phyloP scores from a whole-genome alignment of 2,113 vertebrate species.

The Engystomops pustulosus region DNA sequence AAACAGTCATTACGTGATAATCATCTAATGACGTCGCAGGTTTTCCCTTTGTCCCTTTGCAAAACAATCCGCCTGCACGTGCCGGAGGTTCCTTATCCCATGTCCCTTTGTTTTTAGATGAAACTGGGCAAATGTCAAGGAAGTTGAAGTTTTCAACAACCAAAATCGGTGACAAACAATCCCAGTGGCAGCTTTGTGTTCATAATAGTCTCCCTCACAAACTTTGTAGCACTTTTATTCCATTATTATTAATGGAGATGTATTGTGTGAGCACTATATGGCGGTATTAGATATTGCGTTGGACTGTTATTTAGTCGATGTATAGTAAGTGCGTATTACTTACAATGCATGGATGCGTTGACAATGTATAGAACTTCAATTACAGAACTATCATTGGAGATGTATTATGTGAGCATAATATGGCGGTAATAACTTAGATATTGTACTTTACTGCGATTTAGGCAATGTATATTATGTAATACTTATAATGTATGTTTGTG shows the following conservation, averaged over 20 bases:
- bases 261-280: neutral
- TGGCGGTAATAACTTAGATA: too few species aligned
- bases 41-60: neutral
- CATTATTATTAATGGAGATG: neutral
- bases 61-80: slow-evolving; percentile 2
- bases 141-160: neutral
- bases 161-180: neutral
- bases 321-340: too few species aligned
- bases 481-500: too few species aligned
- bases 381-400: too few species aligned
- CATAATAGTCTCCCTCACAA: too few species aligned
- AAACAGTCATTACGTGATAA: slow-evolving; percentile 22
- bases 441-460: too few species aligned
- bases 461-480: too few species aligned
- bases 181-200: too few species aligned
- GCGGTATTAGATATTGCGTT: neutral
- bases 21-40: neutral
- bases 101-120: neutral
- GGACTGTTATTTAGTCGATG: too few species aligned
- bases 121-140: neutral
- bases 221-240: neutral
- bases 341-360: too few species aligned
- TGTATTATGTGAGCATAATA: too few species aligned
- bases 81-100: neutral
- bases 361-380: too few species aligned